phyloP scores from a whole-genome alignment of 2,888 invertebrate genomes.

The Rhamnusium bicolor region DNA sequence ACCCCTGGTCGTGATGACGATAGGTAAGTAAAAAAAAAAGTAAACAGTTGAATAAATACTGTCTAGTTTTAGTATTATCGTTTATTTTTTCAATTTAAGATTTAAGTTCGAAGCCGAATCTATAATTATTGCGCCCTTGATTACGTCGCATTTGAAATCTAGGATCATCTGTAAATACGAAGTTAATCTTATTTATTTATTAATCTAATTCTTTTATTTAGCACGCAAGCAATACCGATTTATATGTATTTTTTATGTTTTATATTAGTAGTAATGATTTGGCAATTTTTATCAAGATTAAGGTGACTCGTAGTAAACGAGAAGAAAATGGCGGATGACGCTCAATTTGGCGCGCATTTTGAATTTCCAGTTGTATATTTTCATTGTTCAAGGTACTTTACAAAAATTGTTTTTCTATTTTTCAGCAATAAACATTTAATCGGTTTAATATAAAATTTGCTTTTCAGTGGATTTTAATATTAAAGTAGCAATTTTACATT shows the following conservation, averaged over 20 bases:
- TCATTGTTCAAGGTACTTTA: slow-evolving; percentile 36
- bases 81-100: slow-evolving; percentile 1
- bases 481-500: slow-evolving; percentile 35
- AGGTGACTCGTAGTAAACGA: slow-evolving; percentile 49
- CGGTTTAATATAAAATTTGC: slow-evolving; percentile 49
- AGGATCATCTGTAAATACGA: slow-evolving; percentile 58
- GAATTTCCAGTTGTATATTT: slow-evolving; percentile 51
- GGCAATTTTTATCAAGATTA: slow-evolving; percentile 47
- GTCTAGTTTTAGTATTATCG: not conserved
- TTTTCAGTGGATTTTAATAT: slow-evolving; percentile 49
- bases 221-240: slow-evolving; percentile 56
- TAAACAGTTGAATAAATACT: not conserved
- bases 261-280: slow-evolving; percentile 48
- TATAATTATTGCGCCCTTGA: slow-evolving; percentile 24
- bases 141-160: slow-evolving; percentile 47
- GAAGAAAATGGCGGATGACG: slow-evolving; percentile 60
- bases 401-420: slow-evolving; percentile 46
- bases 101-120: slow-evolving; percentile 20
- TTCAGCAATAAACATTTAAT: slow-evolving; percentile 47
- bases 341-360: slow-evolving; percentile 62
- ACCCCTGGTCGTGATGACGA: slow-evolving; percentile 87
- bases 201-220: slow-evolving; percentile 52
- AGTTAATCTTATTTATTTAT: slow-evolving; percentile 48
- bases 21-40: slow-evolving; percentile 74
- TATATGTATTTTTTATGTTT: slow-evolving; percentile 56